These are phyloP conservation scores for Ethmia dodecea DNA, from an alignment of 2,888 invertebrate genomes.

Conservation along the genomic window DNA sequence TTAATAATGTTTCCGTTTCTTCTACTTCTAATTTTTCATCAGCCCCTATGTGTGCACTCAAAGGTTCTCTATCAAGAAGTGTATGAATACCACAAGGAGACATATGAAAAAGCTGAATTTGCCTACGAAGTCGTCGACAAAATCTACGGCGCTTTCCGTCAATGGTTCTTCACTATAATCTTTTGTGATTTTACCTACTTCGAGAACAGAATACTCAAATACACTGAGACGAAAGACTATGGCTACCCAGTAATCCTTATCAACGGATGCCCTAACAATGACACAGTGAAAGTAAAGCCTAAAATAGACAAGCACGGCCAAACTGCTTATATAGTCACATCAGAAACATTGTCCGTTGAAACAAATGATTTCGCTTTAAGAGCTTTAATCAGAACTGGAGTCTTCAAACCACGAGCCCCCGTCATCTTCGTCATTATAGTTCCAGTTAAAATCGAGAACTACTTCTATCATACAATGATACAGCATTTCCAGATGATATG, in stretches of 20 bases:
- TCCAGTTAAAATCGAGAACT: conserved; percentile 42
- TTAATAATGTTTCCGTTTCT: conserved; percentile 13
- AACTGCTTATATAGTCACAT: conserved; percentile 60
- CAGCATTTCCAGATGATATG: conserved; percentile 69
- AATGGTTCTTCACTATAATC: conserved; percentile 65
- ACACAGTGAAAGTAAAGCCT: conserved; percentile 48
- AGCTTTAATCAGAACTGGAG: conserved; percentile 51
- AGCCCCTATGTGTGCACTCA: conserved; percentile 22
- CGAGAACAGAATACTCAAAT: conserved; percentile 62
- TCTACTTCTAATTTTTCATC: conserved; percentile 26
- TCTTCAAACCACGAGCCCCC: conserved; percentile 59
- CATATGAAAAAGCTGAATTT: conserved; percentile 41
- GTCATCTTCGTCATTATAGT: conserved; percentile 59
- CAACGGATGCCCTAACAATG: conserved; percentile 50
- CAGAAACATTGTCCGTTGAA: conserved; percentile 44
- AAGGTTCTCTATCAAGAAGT: conserved; percentile 43
- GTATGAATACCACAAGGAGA: conserved; percentile 43
- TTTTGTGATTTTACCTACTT: conserved; percentile 69
- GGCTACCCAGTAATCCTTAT: conserved; percentile 61
- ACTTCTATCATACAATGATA: conserved; percentile 53
- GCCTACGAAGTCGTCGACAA: conserved; percentile 54
- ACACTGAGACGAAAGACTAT: conserved; percentile 51
- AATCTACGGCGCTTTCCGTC: conserved; percentile 56
- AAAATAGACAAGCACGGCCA: conserved; percentile 57
- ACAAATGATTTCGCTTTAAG: conserved; percentile 47